Evolutionary conservation across 2,888 invertebrate genomes (phyloP), one percentile per base, ranked within the genome.

Genomic region (Erebia ligea): DNA sequence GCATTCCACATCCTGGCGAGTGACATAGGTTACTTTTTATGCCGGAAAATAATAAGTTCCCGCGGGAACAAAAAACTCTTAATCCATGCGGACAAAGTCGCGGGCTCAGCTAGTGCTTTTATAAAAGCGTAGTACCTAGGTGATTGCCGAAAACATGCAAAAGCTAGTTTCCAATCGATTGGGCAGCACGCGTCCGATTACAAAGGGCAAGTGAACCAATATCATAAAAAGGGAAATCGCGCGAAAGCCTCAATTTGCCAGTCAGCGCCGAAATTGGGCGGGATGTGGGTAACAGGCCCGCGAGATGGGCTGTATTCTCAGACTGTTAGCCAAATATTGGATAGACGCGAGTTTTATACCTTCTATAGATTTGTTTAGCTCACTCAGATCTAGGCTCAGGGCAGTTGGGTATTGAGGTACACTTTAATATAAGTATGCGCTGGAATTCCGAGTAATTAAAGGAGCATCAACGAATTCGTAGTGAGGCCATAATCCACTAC

Each of bases 251-350:
- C 11, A 70, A 67, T 40, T 21, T 48, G 61, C 72, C 48, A 48
- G 67, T 70, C 72, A 54, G 54, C 25, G 59, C 21, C 21, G 48
- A 50, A 56, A 61, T 50, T 61, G 40, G 17, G 58, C 64, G 67
- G 57, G 19, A 65, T 63, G 50, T 50, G 17, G 17, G 63, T 42
- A 13, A 42, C 13, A 57, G 25, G 11, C 66, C 54, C 57, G 56
- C 8, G 69, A 63, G 65, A 52, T 59, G 21, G 58, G 34, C 69
- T 25, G 67, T 52, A 59, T 25, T 67, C 54, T 21, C 59, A 67
- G 48, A 69, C 67, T 69, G 69, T 69, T 63, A 63, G 67, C 57
- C 63, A 69, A 72, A 72, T 72, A 67, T 72, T 72, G 67, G 62
- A 8, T 52, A 15, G 50, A 64, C 15, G 50, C 17, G 50, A n/a